Evolutionary conservation across 2,888 invertebrate species (phyloP).

Genomic region (Hecatera dysodea): DNA sequence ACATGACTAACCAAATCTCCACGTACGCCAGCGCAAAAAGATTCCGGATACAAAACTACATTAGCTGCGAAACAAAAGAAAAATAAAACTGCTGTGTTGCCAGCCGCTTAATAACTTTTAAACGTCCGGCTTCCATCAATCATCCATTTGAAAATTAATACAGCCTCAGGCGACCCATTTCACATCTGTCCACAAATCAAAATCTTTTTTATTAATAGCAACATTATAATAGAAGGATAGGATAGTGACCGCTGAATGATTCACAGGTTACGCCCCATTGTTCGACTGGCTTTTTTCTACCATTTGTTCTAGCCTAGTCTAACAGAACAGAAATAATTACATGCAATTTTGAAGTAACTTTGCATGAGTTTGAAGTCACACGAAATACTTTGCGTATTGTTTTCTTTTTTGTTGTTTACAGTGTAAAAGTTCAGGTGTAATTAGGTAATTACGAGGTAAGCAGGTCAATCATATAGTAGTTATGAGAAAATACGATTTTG

Average conservation of each 20-base stretch:
- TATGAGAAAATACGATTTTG: not conserved
- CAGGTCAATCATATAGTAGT: conserved; percentile 42
- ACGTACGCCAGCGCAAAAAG: not conserved
- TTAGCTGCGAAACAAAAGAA: conserved; percentile 11
- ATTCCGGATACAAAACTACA: not conserved
- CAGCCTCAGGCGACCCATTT: conserved; percentile 57
- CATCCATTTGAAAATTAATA: conserved; percentile 51
- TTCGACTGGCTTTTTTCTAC: conserved; percentile 50
- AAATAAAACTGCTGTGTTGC: conserved; percentile 39
- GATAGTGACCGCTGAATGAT: conserved; percentile 69
- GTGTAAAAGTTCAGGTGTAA: conserved; percentile 16
- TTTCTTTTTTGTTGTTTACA: conserved; percentile 22
- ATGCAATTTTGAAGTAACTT: conserved; percentile 44
- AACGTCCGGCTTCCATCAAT: conserved; percentile 33
- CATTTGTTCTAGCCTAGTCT: conserved; percentile 43
- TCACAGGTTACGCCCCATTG: conserved; percentile 66
- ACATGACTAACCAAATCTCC: not conserved
- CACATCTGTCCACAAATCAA: conserved; percentile 65
- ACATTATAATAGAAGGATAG: conserved; percentile 60
- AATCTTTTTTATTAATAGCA: conserved; percentile 58
- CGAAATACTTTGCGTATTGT: conserved; percentile 41
- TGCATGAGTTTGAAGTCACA: conserved; percentile 42
- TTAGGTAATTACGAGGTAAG: conserved; percentile 35
- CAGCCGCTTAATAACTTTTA: conserved; percentile 42
- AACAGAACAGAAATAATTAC: conserved; percentile 58